Conservation (phyloP, 92 coral and sea anemone genomes). For the Actinostola sp. region DNA sequence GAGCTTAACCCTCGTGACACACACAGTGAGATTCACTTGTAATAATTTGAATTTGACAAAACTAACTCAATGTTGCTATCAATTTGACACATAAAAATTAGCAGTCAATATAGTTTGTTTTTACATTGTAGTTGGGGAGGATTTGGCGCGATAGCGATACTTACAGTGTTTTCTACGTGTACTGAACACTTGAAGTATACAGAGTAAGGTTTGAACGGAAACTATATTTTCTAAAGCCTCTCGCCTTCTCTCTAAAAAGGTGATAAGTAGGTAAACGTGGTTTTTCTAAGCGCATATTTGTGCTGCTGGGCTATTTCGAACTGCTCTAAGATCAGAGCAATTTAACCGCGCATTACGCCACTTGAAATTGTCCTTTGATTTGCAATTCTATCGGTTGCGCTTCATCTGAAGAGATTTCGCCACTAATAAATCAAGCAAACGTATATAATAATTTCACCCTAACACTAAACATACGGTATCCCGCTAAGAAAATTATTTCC, state of each 20-base stretch:
- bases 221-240: conserved; percentile 42
- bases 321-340: conserved; percentile 13
- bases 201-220: conserved; percentile 8
- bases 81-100: conserved; percentile 92
- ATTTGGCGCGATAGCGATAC: not conserved
- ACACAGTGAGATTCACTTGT: conserved; percentile 76
- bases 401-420: conserved; percentile 20
- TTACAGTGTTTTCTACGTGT: conserved; percentile 12
- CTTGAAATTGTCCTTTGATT: conserved; percentile 29
- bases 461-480: conserved; percentile 84
- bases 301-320: conserved; percentile 57
- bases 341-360: conserved; percentile 31
- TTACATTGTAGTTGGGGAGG: conserved; percentile 66
- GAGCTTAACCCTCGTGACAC: conserved; percentile 36
- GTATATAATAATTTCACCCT: conserved; percentile 72
- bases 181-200: conserved; percentile 11
- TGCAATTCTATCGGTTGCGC: conserved; percentile 33
- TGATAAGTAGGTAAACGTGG: conserved; percentile 78
- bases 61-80: conserved; percentile 85
- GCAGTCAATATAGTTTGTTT: conserved; percentile 67
- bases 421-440: conserved; percentile 44
- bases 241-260: conserved; percentile 73
- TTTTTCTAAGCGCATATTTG: conserved; percentile 72
- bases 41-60: conserved; percentile 86
- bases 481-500: conserved; percentile 97